Base-by-base conservation (phyloP, 2,888 invertebrate species). In the Apodemia hepburni region DNA sequence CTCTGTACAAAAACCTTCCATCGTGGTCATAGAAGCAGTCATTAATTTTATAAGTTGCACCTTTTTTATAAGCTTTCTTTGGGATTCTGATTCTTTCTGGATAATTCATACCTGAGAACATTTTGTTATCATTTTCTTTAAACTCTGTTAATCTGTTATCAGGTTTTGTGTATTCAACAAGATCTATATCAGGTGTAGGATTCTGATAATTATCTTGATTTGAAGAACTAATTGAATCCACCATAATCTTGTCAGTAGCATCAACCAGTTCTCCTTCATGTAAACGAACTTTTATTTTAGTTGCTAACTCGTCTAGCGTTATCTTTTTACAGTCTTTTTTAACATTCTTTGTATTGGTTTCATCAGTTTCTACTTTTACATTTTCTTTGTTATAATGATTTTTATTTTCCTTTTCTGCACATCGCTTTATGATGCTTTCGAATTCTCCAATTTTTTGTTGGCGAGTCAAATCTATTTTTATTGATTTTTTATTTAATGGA, bases 21-120 rank as follows among this genome's bases (percentile, higher is more conserved):
- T 96, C 95, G 78, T 94, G 92, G 76, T 96, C 96, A 82, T 97
- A 97, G 79, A 94, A 97, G 72, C 95, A 95, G 82, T 97, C 96
- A 68, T 95, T 93, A 0, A 96, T 90, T 84, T 94, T 95, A 75
- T 96, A 97, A 9, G 94, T 94, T 57, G 92, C 93, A 33, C 94
- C 95, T 73, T 80, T 83, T 70, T 93, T 93, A 70, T 92, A 93
- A 45, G 93, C 87, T 61, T 93, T 92, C 71, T 92, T 93, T 4
- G 97, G 96, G 68, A 97, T 96, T 69, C 90, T 89, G 66, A 97
- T 96, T 74, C 87, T 89, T 67, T 94, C 93, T 45, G 93, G 92
- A 75, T 94, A 95, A 59, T 77, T 73, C 70, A 80, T 79, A 17
- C 79, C 64, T 33, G 72, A 68, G 11, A 71, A 74, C 45, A 76